A percentile compares a stretch with the other conserved stretches of the same genome.
Evolutionary conservation across 2,113 vertebrate genomes (phyloP).

Genomic region (Indri indri): DNA sequence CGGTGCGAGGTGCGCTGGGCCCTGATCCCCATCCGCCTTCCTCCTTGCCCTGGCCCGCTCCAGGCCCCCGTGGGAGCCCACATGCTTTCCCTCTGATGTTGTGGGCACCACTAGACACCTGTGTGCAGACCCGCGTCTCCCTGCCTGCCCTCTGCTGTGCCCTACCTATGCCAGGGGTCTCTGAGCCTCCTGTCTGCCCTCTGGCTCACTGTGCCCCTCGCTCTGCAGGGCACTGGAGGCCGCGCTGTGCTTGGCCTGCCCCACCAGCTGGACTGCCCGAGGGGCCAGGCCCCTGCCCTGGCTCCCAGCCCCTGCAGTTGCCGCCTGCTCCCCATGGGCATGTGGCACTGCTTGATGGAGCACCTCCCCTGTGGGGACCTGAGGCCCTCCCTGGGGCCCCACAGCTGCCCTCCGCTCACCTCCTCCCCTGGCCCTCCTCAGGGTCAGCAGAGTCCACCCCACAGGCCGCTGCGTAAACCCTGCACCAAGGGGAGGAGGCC

Average conservation of each 20-base stretch:
- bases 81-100: rapidly evolving
- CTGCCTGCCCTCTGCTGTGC: neutral
- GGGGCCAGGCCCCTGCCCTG: neutral
- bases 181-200: neutral
- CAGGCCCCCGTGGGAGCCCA: rapidly evolving
- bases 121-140: neutral
- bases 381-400: neutral
- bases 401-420: neutral
- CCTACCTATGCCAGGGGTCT: neutral
- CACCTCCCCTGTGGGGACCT: neutral
- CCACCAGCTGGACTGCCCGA: neutral
- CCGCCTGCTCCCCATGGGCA: neutral
- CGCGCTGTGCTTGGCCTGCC: neutral
- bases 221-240: neutral
- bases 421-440: too few relatives aligned
- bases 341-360: rapidly evolving
- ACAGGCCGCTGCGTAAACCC: neutral
- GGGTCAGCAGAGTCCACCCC: too few relatives aligned
- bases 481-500: neutral
- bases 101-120: neutral
- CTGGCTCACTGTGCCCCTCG: rapidly evolving
- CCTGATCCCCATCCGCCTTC: neutral
- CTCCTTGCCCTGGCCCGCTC: neutral
- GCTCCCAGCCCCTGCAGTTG: neutral
- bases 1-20: neutral